Percentiles rank a stretch among this genome's conserved stretches.
Evolutionary conservation across 2,797 vertebrate genomes (phyloP).

Genomic region (Neopelma chrysocephalum): DNA sequence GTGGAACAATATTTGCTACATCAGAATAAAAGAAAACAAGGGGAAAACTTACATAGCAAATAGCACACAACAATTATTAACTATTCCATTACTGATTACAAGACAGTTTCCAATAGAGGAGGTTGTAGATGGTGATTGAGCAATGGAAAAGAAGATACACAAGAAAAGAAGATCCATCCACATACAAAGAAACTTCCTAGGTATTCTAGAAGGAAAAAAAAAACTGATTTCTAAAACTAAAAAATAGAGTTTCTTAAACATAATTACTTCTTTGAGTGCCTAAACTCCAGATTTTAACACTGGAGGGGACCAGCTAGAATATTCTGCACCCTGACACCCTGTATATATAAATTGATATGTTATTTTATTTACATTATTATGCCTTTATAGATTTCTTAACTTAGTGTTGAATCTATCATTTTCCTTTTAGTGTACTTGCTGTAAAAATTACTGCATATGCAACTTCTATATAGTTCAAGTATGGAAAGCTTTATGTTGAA

Average conservation of each 20-base stretch:
- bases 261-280: background rate
- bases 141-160: background rate
- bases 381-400: background rate
- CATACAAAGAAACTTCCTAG: background rate
- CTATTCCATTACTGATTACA: background rate
- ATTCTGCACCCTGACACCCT: background rate
- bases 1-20: background rate
- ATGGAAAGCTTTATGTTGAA: background rate
- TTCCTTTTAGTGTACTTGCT: background rate
- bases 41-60: background rate
- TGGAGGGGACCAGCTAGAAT: background rate
- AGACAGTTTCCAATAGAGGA: background rate
- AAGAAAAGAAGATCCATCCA: background rate
- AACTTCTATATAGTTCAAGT: background rate
- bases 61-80: background rate
- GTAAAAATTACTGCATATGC: background rate
- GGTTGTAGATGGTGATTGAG: background rate
- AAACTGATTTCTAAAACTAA: background rate
- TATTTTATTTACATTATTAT: background rate
- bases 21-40: background rate
- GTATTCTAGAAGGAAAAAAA: background rate
- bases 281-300: background rate
- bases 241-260: background rate
- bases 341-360: background rate
- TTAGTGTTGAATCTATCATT: background rate